Conservation (phyloP, 2,888 invertebrate species). For the Cosmia pyralina region DNA sequence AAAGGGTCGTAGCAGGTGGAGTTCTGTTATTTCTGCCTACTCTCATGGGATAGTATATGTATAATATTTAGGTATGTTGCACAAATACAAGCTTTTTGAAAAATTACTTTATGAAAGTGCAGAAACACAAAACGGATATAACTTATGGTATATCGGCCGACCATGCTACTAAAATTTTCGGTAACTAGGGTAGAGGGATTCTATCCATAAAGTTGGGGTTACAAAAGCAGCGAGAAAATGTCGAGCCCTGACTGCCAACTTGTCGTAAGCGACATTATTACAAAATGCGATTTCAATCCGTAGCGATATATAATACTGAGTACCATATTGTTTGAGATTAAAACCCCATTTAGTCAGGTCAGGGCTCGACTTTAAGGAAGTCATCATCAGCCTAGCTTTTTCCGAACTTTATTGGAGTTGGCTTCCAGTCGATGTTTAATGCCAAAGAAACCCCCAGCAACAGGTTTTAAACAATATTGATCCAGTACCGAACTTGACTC, state of each 20-base stretch:
- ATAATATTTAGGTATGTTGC: too few species aligned
- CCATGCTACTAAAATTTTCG: slow-evolving; percentile 68
- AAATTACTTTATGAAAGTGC: slow-evolving; percentile 48
- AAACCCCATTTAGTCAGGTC: too few species aligned
- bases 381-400: too few species aligned
- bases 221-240: background rate
- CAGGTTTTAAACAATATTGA: too few species aligned
- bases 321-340: too few species aligned
- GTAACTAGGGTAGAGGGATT: slow-evolving; percentile 66
- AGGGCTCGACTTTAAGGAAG: too few species aligned
- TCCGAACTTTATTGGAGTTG: too few species aligned
- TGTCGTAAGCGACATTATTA: background rate
- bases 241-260: background rate
- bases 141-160: slow-evolving; percentile 29
- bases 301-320: background rate
- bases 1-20: background rate
- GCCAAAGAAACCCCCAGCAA: too few species aligned
- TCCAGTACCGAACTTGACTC: too few species aligned
- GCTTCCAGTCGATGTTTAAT: too few species aligned
- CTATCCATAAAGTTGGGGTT: slow-evolving; percentile 61
- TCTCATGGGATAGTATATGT: too few species aligned
- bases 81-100: slow-evolving; percentile 25
- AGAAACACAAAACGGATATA: slow-evolving; percentile 31
- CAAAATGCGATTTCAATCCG: background rate
- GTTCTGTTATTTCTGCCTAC: background rate